Evolutionary conservation across 1,140 invertebrate species (phyloP).

Genomic region (Aphis craccivora): DNA sequence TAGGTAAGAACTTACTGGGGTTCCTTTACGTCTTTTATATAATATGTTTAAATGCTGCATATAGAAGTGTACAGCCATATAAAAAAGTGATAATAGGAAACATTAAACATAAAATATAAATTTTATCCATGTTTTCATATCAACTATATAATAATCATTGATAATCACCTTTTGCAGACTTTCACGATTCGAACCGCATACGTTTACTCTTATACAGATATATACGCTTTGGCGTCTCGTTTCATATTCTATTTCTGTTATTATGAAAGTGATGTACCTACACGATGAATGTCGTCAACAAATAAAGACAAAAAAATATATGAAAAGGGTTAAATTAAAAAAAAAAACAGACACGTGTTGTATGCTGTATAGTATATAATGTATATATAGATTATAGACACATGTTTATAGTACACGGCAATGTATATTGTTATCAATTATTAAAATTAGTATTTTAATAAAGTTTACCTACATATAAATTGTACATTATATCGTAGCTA

Average conservation of each 20-base stretch:
- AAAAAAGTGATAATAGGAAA: too few species aligned
- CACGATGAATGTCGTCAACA: not conserved
- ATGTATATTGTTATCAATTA: not conserved
- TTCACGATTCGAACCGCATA: not conserved
- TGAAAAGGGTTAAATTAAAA: not conserved
- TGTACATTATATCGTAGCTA: not conserved
- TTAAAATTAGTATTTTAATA: not conserved
- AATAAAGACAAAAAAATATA: not conserved
- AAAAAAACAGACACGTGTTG: not conserved
- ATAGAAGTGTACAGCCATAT: too few species aligned
- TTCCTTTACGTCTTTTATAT: too few species aligned
- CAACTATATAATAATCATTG: not conserved
- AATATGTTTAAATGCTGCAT: too few species aligned
- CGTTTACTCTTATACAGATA: not conserved
- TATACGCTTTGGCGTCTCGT: not conserved
- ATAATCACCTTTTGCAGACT: not conserved
- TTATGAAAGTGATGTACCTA: not conserved
- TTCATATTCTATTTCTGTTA: not conserved
- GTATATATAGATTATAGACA: too few species aligned
- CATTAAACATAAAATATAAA: not conserved
- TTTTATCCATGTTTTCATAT: slow-evolving; percentile 5
- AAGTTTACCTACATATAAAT: not conserved
- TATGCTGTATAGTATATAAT: not conserved
- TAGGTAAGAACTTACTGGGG: too few species aligned
- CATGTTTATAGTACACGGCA: too few species aligned